Evolutionary conservation across 2,113 vertebrate species (phyloP), one percentile per base, ranked within the genome.

Genomic region (Myiagra hebetior): DNA sequence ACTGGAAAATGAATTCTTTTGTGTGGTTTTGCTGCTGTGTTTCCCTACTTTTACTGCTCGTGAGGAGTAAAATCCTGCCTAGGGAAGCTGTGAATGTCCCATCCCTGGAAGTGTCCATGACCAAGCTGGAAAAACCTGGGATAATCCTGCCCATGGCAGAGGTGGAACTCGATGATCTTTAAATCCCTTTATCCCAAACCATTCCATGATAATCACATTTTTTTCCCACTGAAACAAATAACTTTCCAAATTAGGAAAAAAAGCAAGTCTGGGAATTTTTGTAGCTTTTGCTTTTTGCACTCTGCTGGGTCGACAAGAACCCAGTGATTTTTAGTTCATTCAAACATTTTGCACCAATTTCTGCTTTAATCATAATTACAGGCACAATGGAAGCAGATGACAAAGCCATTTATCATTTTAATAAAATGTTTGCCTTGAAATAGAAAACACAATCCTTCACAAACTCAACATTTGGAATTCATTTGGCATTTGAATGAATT

Each of bases 381-480:
- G 28, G 20, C 80, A 64, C 87, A 85, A 50, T 1, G 21, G 65
- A 74, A 87, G 44, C 60, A 89, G 76, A 83, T 78, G 89, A 82
- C 87, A 95, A 85, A 91, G 8, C 84, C 52, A 78, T 87, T 92
- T 78, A 78, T 78, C 76, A 52, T 56, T 52, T 68, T 37, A 55
- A 78, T 30, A 72, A 79, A 92, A 85, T 4, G n/a, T 49, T 95
- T 70, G 55, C 31, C 84, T 94, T 81, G 86, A 77, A 79, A 81
- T 23, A 26, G 52, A 92, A 92, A 95, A 84, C 2, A 3, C 50
- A 64, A 67, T 53, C 93, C 93, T 26, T 64, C 12, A 87, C 24
- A 18, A 85, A 93, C 44, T 35, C 91, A 89, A 56, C 91, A 92
- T 87, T 97, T 95, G 96, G 95, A 60, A 89, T 86, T 87, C 89